Base-by-base conservation (phyloP, 2,797 vertebrate species). In the Serranus cabrilla region DNA sequence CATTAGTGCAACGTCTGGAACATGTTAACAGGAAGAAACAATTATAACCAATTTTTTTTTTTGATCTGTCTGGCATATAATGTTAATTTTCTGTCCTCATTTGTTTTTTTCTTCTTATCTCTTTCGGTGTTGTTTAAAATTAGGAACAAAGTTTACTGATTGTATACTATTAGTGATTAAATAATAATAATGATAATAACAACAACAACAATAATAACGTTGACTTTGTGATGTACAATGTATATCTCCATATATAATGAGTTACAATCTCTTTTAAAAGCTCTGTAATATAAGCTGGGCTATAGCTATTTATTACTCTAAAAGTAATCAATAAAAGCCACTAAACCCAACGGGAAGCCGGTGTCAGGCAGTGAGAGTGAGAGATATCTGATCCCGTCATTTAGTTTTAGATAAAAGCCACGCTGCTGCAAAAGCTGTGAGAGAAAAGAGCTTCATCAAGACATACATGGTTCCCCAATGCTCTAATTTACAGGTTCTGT, bases 241-340 rank as follows among this genome's bases (percentile, higher is more conserved):
- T 11, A 23, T 37, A 25, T 20, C 21, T 59, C 25, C 11, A 60
- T 14, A 49, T 5, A 65, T 59, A 25, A 37, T 60, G 4, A 61
- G 34, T 34, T 46, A 31, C 11, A 46, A 4, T 8, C 50, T 50
- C 18, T 63, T 23, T 52, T 70, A 49, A 74, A 71, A 72, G 61
- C 21, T 49, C 12, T 42, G 60, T 67, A 81, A 81, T 64, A 58
- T 27, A 46, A 83, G 16, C 20, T 46, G 31, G 25, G 60, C 23
- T 25, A 7, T 58, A 61, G 25, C 20, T 57, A 52, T 69, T 74
- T 65, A 74, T 68, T 77, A 31, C 31, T 70, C 18, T 69, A 46
- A 52, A 65, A 43, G n/a, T 23, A 37, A 80, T 83, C 76, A 63
- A 82, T 88, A 63, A 50, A 68, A 46, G 17, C 23, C 39, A 81